Base-by-base conservation (phyloP, 2,797 vertebrate species). In the Caiman crocodilus region DNA sequence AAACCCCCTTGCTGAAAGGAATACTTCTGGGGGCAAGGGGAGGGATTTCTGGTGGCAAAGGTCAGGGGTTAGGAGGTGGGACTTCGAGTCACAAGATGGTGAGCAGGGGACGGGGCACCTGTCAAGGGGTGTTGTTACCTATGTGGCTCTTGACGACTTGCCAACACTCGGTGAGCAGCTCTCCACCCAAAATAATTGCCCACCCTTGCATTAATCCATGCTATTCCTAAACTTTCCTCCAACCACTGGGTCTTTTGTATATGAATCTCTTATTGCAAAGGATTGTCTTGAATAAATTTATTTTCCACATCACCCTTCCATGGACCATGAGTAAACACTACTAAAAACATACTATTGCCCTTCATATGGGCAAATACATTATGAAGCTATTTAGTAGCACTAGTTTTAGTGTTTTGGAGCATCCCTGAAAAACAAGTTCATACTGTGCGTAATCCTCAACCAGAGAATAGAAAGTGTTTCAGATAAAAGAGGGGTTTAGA, bases 241-340 rank as follows among this genome's bases (percentile, higher is more conserved):
- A 76, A 14, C 35, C 14, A 73, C 35, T 25, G 79, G 7, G 9
- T 76, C 67, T 88, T 28, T 18, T 35, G 26, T 25, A 58, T 0
- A 0, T 16, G 35, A 50, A 6, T 30, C 26, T 5, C 32, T 79
- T 57, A 28, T 50, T 76, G 32, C 58, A 4, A 1, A 0, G 0
- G 6, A 1, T n/a, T 56, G 28, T 9, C 21, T 60, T 75, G 76
- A 28, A 32, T 30, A 6, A 75, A 76, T 23, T 0, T 11, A 0
- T 42, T 57, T 5, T 73, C 35, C 69, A 14, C 6, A 2, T 10
- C 71, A 10, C 4, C 88, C 9, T n/a, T 71, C 32, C 13, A 21
- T 25, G 60, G 63, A 30, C 59, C 30, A 0, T 10, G 65, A 78
- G 32, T 5, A 50, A 88, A 18, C 5, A 7, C 59, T 17, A 0